Percentiles rank a stretch among this genome's conserved stretches.
Evolutionary conservation across 1,140 invertebrate species (phyloP).

Genomic region (Drosophila azteca): DNA sequence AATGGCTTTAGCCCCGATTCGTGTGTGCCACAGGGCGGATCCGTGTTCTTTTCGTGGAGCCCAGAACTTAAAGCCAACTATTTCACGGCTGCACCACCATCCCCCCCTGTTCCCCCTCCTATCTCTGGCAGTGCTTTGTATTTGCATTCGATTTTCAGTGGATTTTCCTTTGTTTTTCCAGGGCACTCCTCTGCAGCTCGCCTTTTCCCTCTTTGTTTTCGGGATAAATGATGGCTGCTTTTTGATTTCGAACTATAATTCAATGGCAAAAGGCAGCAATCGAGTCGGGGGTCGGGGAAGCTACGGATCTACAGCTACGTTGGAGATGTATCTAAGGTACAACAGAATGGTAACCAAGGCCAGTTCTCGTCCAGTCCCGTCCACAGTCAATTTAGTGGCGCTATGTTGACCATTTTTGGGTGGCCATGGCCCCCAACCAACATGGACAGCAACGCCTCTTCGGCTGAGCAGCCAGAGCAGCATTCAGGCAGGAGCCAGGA

Average conservation of each 20-base stretch:
- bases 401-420: conserved; percentile 78
- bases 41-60: conserved; percentile 4
- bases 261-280: conserved; percentile 50
- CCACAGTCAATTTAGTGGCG: conserved; percentile 65
- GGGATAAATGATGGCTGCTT: conserved; percentile 74
- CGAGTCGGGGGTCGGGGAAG: conserved; percentile 8
- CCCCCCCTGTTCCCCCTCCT: not conserved
- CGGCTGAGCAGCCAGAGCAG: not conserved
- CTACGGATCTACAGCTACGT: conserved; percentile 28
- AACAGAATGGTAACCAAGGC: not conserved
- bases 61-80: not conserved
- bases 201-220: conserved; percentile 3
- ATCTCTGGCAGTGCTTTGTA: not conserved
- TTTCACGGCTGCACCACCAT: not conserved
- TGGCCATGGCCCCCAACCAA: conserved; percentile 43
- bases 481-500: not conserved
- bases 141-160: conserved; percentile 21
- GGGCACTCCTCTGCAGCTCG: conserved; percentile 44
- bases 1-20: conserved; percentile 5
- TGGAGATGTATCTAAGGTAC: conserved; percentile 1
- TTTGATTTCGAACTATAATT: conserved; percentile 77
- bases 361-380: conserved; percentile 25
- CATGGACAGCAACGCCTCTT: conserved; percentile 34
- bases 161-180: conserved; percentile 38
- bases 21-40: conserved; percentile 1